Evolutionary conservation across 2,113 vertebrate genomes (phyloP), one percentile per base, ranked within the genome.

Genomic region (Bombycilla garrulus): DNA sequence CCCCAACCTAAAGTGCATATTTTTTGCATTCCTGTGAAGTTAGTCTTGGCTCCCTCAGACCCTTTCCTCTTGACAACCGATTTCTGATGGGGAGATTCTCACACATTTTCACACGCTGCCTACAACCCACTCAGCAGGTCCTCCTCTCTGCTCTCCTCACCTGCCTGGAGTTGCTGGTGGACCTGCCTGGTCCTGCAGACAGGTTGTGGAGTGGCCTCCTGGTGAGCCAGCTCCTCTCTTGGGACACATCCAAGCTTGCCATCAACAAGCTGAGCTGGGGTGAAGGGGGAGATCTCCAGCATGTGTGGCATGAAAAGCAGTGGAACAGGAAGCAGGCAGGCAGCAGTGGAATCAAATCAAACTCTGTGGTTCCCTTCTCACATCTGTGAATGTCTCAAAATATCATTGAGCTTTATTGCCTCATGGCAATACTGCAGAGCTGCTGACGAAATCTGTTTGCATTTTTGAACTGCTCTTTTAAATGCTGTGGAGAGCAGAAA

Each of bases 41-140:
- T 70, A 29, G 9, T 38, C 40, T 65, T 42, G 33, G 12, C 14
- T 72, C 15, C 7, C 38, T 76, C 44, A 76, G 40, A 50, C 28
- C 4, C 4, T 66, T 79, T 79, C 47, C 31, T 87, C n/a, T 12
- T 0, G 0, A 38, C 50, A 47, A 8, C 3, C 22, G 58, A 1
- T 24, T 45, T 85, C 26, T 64, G 11, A 29, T 6, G 21, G 3
- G 13, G 8, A 84, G 42, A 38, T 51, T 78, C 40, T 60, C 40
- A 4, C 4, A 44, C 13, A 1, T 57, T 82, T 88, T 79, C 24
- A 47, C 28, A 35, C 24, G 11, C 47, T 73, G 15, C 35, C 54
- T 62, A 28, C 25, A 57, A 24, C 15, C 6, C 0, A 0, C 21
- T 28, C 44, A 22, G 19, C 3, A 33, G 6, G 33, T 60, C 25